These are phyloP conservation scores for Mohoua ochrocephala DNA, from an alignment of 2,113 vertebrate species.

Conservation along the genomic window DNA sequence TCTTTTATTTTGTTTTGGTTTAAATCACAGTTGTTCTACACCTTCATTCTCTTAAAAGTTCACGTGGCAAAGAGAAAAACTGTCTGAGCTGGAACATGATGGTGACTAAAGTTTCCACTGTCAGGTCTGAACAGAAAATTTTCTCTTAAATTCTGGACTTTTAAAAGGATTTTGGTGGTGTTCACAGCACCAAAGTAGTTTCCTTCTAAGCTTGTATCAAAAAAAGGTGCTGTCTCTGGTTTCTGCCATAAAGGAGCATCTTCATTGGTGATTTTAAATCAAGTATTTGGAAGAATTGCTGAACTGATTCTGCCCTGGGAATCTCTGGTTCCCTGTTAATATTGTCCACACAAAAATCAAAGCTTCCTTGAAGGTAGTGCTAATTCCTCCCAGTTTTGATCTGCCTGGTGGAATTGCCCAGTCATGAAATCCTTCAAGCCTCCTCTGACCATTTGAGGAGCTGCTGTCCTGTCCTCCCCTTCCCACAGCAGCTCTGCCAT, in stretches of 20 bases:
- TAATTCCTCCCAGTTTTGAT: not conserved
- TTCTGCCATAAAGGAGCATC: not conserved
- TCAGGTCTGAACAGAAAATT: not conserved
- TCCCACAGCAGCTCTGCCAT: not conserved
- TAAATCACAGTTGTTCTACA: not conserved
- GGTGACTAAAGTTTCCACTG: not conserved
- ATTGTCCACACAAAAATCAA: not conserved
- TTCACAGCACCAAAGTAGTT: not conserved
- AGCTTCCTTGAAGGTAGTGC: not conserved
- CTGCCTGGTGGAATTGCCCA: not conserved
- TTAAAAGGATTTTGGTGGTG: not conserved
- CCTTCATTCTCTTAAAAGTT: not conserved
- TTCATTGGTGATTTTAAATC: not conserved
- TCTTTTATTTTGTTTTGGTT: not conserved
- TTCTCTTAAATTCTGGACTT: not conserved
- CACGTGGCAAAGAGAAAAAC: not conserved
- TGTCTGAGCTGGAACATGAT: not conserved
- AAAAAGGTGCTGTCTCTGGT: not conserved
- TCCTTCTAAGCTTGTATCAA: not conserved
- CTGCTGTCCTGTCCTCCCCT: not conserved
- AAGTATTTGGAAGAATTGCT: not conserved
- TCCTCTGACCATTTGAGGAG: not conserved
- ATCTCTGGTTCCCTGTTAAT: not conserved
- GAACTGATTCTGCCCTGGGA: not conserved
- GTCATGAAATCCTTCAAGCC: not conserved